Percentiles rank a stretch among this genome's conserved stretches.
These are phyloP conservation scores for Phoenicopterus ruber DNA, from an alignment of 2,113 vertebrate species.

Conservation along the genomic window DNA sequence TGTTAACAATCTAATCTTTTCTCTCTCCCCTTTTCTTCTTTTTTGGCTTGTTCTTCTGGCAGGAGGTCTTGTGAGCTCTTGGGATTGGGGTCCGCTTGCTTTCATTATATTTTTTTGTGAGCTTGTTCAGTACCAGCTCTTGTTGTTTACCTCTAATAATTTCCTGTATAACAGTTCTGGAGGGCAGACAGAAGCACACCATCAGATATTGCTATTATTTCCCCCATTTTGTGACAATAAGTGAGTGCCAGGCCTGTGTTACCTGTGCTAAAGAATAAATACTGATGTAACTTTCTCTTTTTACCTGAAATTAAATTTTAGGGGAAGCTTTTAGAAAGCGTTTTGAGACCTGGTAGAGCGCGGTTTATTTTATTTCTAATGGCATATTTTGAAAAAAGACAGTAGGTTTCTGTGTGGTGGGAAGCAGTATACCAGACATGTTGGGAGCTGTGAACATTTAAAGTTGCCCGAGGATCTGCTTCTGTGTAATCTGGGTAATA, in stretches of 20 bases:
- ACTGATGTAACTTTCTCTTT: background rate
- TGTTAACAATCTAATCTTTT: background rate
- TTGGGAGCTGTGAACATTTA: background rate
- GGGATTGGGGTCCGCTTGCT: background rate
- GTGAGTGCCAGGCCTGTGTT: background rate
- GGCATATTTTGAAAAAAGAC: background rate
- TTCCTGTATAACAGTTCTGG: background rate
- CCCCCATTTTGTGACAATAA: background rate
- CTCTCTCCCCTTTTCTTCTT: background rate
- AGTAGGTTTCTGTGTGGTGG: background rate
- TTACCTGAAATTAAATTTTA: background rate
- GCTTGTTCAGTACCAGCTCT: background rate
- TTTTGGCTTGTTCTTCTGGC: background rate
- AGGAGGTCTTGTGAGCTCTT: background rate
- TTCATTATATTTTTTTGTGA: background rate
- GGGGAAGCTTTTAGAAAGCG: background rate
- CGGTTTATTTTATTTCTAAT: background rate
- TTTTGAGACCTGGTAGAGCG: background rate
- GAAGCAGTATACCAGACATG: background rate
- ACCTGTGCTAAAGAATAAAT: background rate
- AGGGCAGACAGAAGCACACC: background rate
- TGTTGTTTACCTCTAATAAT: background rate
- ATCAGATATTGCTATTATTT: background rate
- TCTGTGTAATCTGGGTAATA: background rate
- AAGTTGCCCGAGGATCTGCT: background rate